phyloP scores from a whole-genome alignment of 1,140 invertebrate species.

The Daktulosphaira vitifoliae region DNA sequence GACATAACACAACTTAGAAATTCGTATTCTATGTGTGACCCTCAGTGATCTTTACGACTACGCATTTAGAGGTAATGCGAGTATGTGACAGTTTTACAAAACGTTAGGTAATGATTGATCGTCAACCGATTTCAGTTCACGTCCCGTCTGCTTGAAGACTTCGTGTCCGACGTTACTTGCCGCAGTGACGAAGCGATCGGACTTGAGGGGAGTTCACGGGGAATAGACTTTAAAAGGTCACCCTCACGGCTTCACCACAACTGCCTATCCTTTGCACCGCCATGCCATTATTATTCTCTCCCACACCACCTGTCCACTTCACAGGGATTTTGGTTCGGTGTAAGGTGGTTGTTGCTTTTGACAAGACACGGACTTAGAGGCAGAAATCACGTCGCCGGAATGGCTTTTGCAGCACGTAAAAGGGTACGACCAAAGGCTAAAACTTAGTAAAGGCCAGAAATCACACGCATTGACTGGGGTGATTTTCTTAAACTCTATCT shows the following conservation, averaged over 20 bases:
- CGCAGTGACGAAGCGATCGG: too few relatives aligned
- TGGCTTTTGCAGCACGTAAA: constrained; percentile 14
- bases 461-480: background rate
- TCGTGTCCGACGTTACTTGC: too few relatives aligned
- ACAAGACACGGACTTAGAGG: background rate
- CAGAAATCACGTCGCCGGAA: constrained; percentile 32
- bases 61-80: constrained; percentile 14
- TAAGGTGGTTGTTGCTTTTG: background rate
- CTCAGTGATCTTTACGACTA: background rate
- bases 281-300: too few relatives aligned
- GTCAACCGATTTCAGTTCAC: too few relatives aligned
- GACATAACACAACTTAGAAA: background rate
- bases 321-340: too few relatives aligned
- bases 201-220: too few relatives aligned
- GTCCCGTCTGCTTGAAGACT: too few relatives aligned
- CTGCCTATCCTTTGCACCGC: too few relatives aligned
- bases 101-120: background rate
- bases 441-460: constrained; percentile 30
- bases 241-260: too few relatives aligned
- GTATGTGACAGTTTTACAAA: constrained; percentile 21
- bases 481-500: background rate
- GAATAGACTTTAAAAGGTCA: too few relatives aligned
- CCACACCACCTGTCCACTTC: too few relatives aligned
- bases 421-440: constrained; percentile 27
- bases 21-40: constrained; percentile 20